These are phyloP conservation scores for Rhabdomys dilectus DNA, from an alignment of 2,113 vertebrate species.

Conservation along the genomic window DNA sequence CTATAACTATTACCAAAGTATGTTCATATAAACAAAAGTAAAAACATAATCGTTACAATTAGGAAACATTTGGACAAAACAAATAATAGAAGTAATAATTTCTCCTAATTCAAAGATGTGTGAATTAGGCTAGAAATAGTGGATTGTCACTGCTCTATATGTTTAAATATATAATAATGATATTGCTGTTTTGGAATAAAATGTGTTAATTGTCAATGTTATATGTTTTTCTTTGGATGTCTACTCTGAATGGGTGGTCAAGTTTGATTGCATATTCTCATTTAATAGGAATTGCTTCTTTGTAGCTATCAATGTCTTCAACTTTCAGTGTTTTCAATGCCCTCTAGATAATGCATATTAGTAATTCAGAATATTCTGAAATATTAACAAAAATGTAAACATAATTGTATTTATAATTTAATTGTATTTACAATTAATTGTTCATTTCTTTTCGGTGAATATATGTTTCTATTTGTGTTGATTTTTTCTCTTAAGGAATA, in stretches of 20 bases:
- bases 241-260: not conserved
- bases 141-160: not conserved
- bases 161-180: not conserved
- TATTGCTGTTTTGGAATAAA: not conserved
- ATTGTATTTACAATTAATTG: slow-evolving; percentile 12
- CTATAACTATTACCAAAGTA: not conserved
- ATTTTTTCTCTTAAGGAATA: not conserved
- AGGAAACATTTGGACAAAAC: not conserved
- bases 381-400: slow-evolving; percentile 54
- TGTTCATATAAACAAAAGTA: not conserved
- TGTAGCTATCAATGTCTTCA: not conserved
- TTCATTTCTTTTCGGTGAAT: not conserved
- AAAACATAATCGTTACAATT: not conserved
- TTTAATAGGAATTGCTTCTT: not conserved
- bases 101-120: not conserved
- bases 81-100: slow-evolving; percentile 24
- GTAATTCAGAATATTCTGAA: slow-evolving; percentile 30
- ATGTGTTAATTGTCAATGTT: not conserved
- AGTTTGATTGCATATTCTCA: slow-evolving; percentile 30
- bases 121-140: not conserved
- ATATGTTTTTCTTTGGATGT: not conserved
- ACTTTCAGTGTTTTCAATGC: not conserved
- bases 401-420: slow-evolving; percentile 10
- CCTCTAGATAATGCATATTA: not conserved
- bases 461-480: not conserved